Evolutionary conservation across 2,888 invertebrate genomes (phyloP).

Genomic region (Trichopoda pennipes): DNA sequence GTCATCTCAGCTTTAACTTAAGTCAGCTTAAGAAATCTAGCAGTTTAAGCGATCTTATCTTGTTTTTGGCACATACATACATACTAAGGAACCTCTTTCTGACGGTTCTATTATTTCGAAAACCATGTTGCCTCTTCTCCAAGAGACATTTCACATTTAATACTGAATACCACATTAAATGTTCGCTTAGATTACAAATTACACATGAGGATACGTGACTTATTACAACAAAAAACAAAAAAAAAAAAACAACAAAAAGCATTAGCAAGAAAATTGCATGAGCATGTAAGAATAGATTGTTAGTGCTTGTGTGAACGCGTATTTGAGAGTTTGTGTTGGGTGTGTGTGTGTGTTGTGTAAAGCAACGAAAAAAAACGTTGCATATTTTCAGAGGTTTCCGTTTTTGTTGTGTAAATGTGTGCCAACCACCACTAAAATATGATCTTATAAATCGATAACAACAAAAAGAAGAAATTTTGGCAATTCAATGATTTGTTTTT

Average conservation of each 20-base stretch:
- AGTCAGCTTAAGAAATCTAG: too few relatives aligned
- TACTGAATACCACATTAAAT: constrained; percentile 20
- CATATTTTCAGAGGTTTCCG: constrained; percentile 48
- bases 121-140: background rate
- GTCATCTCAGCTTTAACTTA: too few relatives aligned
- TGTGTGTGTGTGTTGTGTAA: background rate
- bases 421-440: constrained; percentile 52
- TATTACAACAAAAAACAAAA: constrained; percentile 42
- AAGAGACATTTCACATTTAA: constrained; percentile 12
- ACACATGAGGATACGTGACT: constrained; percentile 66
- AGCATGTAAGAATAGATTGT: constrained; percentile 39
- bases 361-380: constrained; percentile 8
- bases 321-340: constrained; percentile 2
- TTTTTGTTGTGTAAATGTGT: constrained; percentile 7
- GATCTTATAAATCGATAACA: constrained; percentile 63
- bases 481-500: constrained; percentile 50
- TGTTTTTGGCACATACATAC: background rate
- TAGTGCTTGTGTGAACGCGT: constrained; percentile 9
- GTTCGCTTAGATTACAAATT: constrained; percentile 63
- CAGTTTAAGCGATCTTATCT: too few relatives aligned
- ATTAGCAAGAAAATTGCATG: constrained; percentile 14
- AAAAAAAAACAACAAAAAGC: constrained; percentile 6
- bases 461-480: constrained; percentile 52
- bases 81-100: background rate
- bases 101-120: constrained; percentile 33